Conservation (phyloP, 2,888 invertebrate genomes). For the Cephonodes hylas region DNA sequence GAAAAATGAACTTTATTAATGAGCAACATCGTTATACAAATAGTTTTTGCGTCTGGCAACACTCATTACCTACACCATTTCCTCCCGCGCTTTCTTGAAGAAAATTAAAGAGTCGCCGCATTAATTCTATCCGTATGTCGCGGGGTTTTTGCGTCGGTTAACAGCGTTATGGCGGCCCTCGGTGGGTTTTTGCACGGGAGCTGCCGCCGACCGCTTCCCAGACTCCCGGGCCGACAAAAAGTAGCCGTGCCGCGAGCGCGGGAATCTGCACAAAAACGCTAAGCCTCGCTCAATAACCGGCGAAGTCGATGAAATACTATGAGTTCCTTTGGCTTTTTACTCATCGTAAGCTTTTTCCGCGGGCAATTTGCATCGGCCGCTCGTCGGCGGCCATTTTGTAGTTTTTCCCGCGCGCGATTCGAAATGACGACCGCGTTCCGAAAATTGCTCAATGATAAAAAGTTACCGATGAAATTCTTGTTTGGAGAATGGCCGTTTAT, state of each 20-base stretch:
- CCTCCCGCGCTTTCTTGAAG: conserved; percentile 79
- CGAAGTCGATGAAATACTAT: conserved; percentile 78
- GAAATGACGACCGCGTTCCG: conserved; percentile 63
- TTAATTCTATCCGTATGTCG: conserved; percentile 77
- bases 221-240: conserved; percentile 59
- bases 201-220: conserved; percentile 66
- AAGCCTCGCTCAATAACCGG: conserved; percentile 71
- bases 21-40: conserved; percentile 69
- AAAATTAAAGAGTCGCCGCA: conserved; percentile 78
- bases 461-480: conserved; percentile 66
- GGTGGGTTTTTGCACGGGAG: conserved; percentile 60
- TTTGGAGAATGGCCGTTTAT: conserved; percentile 61
- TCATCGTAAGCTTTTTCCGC: conserved; percentile 57
- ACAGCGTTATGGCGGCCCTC: conserved; percentile 63
- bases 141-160: conserved; percentile 44
- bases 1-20: conserved; percentile 61
- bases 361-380: conserved; percentile 70
- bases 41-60: conserved; percentile 70
- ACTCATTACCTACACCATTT: conserved; percentile 76
- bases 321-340: conserved; percentile 75
- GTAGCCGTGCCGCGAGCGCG: conserved; percentile 45
- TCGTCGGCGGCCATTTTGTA: conserved; percentile 61
- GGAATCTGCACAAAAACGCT: conserved; percentile 69
- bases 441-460: conserved; percentile 60
- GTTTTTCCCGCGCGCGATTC: conserved; percentile 62